Percentiles rank a stretch among this genome's conserved stretches.
These are phyloP conservation scores for Streblospio benedicti DNA, from an alignment of 1,140 invertebrate species.

Conservation along the genomic window DNA sequence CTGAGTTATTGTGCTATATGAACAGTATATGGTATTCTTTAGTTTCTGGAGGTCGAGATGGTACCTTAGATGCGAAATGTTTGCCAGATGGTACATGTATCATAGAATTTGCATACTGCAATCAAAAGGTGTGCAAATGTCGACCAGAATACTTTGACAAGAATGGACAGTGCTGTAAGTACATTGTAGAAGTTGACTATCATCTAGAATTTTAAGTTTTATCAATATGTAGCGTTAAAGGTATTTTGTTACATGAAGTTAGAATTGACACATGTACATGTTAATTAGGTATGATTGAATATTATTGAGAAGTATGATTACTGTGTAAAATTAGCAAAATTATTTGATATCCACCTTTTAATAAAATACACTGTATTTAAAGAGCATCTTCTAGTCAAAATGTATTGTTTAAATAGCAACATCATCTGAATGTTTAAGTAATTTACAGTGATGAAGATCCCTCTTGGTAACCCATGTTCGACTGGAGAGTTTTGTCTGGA, in stretches of 20 bases:
- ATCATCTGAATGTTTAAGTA: too few relatives aligned
- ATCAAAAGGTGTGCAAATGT: slow-evolving; percentile 10
- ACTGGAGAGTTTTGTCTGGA: neutral
- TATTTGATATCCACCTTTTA: too few relatives aligned
- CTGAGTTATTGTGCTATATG: too few relatives aligned
- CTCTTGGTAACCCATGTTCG: neutral
- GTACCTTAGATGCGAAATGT: slow-evolving; percentile 1
- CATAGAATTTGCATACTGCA: slow-evolving; percentile 3
- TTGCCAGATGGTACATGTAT: neutral
- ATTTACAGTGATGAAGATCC: too few relatives aligned
- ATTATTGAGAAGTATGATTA: neutral
- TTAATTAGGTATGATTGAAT: neutral
- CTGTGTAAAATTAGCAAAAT: neutral
- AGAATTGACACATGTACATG: neutral
- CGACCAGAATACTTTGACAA: slow-evolving; percentile 5
- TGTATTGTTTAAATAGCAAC: too few relatives aligned
- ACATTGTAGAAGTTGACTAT: too few relatives aligned
- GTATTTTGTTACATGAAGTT: neutral
- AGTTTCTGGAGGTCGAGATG: slow-evolving; percentile 3
- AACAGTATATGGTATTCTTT: too few relatives aligned
- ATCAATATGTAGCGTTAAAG: neutral
- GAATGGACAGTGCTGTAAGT: neutral
- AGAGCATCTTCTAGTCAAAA: too few relatives aligned
- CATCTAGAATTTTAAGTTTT: neutral
- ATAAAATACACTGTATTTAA: too few relatives aligned